These are phyloP conservation scores for Trichacis sp. DNA, from an alignment of 2,888 invertebrate genomes.

Conservation along the genomic window DNA sequence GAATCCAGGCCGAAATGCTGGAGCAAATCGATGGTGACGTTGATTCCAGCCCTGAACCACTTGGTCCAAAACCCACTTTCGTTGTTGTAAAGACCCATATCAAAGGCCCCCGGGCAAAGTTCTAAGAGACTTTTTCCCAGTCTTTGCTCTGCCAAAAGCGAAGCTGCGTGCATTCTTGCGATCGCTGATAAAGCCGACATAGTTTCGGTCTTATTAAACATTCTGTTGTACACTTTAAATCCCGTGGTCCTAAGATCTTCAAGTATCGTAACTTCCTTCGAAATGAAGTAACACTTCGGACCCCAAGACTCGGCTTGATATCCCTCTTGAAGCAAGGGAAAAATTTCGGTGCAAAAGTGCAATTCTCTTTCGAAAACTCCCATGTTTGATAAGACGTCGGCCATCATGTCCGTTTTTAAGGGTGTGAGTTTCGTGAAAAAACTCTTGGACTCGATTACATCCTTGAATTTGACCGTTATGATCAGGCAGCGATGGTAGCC, in stretches of 20 bases:
- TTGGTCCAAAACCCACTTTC: slow-evolving; percentile 38
- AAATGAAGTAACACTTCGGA: slow-evolving; percentile 58
- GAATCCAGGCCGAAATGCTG: slow-evolving; percentile 38
- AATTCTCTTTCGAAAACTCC: slow-evolving; percentile 71
- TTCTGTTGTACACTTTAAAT: slow-evolving; percentile 49
- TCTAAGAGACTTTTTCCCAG: slow-evolving; percentile 49
- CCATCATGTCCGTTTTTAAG: slow-evolving; percentile 69
- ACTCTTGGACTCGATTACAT: slow-evolving; percentile 40
- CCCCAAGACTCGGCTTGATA: slow-evolving; percentile 54
- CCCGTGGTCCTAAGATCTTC: slow-evolving; percentile 63
- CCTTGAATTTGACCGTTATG: slow-evolving; percentile 27
- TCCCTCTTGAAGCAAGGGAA: slow-evolving; percentile 62
- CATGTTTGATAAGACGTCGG: slow-evolving; percentile 69
- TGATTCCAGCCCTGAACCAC: slow-evolving; percentile 28
- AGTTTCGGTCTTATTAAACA: slow-evolving; percentile 45
- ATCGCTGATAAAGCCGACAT: slow-evolving; percentile 51
- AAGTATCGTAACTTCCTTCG: slow-evolving; percentile 59
- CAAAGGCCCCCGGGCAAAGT: slow-evolving; percentile 50
- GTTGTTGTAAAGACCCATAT: slow-evolving; percentile 14
- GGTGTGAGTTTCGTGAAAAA: slow-evolving; percentile 76
- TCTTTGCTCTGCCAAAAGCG: slow-evolving; percentile 54
- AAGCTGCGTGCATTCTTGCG: slow-evolving; percentile 59
- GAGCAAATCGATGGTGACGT: slow-evolving; percentile 46
- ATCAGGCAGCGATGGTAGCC: slow-evolving; percentile 49
- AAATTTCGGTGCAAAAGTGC: slow-evolving; percentile 65